Conservation (phyloP, 2,113 vertebrate species). For the Callithrix jacchus region DNA sequence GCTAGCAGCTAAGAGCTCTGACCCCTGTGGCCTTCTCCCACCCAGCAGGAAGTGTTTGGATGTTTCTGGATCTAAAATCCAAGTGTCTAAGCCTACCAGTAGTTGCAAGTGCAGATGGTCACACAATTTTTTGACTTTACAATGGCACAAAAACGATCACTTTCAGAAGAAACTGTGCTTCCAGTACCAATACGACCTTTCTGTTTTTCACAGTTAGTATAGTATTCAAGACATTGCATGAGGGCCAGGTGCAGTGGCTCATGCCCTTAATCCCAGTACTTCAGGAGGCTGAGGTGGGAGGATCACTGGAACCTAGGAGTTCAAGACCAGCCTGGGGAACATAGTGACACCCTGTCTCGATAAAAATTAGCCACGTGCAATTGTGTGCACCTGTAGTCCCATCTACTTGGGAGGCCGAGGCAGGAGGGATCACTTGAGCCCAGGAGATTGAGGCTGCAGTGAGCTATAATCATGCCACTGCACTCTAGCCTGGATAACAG, state of each 20-base stretch:
- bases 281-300: neutral
- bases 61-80: neutral
- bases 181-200: neutral
- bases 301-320: neutral
- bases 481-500: neutral
- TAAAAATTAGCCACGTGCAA: neutral
- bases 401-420: neutral
- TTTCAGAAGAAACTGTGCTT: neutral
- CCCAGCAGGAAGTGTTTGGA: neutral
- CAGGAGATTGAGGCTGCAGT: neutral
- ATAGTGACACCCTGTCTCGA: neutral
- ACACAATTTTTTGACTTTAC: neutral
- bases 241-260: neutral
- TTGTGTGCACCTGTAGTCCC: neutral
- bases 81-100: neutral
- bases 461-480: neutral
- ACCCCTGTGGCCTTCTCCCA: neutral
- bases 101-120: neutral
- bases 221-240: neutral
- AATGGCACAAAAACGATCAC: neutral
- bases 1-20: neutral
- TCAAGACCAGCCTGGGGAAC: neutral
- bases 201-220: neutral
- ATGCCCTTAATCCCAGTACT: neutral
- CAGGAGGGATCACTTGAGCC: neutral